These are phyloP conservation scores for Sitobion miscanthi DNA, from an alignment of 1,140 invertebrate genomes.

Conservation along the genomic window DNA sequence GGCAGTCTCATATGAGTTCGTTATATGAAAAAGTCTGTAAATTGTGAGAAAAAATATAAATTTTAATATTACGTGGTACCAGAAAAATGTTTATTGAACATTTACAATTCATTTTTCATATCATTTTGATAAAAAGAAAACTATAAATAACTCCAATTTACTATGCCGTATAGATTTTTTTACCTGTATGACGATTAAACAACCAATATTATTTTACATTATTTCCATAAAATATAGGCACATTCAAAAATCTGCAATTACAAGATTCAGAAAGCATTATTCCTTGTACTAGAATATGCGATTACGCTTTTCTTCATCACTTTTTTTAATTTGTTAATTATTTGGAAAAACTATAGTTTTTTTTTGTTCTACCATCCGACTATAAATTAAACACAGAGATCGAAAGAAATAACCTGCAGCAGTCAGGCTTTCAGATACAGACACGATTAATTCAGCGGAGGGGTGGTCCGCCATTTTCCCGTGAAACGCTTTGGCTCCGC, in stretches of 20 bases:
- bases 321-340: background rate
- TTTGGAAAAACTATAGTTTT: background rate
- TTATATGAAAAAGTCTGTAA: no score
- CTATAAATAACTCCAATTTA: background rate
- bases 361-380: background rate
- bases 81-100: no score
- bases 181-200: background rate
- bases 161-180: background rate
- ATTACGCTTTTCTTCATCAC: background rate
- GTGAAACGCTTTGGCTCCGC: background rate
- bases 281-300: background rate
- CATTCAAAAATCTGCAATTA: background rate
- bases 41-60: no score
- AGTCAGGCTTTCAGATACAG: constrained; percentile 43
- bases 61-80: no score
- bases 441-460: background rate
- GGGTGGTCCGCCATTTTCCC: constrained; percentile 49
- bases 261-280: background rate
- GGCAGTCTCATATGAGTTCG: no score
- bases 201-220: background rate
- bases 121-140: no score
- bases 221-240: background rate
- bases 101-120: no score
- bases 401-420: constrained; percentile 13
- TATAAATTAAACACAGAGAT: constrained; percentile 12